Evolutionary conservation across 2,797 vertebrate genomes (phyloP), one percentile per base, ranked within the genome.

Genomic region (Clarias laeviceps): DNA sequence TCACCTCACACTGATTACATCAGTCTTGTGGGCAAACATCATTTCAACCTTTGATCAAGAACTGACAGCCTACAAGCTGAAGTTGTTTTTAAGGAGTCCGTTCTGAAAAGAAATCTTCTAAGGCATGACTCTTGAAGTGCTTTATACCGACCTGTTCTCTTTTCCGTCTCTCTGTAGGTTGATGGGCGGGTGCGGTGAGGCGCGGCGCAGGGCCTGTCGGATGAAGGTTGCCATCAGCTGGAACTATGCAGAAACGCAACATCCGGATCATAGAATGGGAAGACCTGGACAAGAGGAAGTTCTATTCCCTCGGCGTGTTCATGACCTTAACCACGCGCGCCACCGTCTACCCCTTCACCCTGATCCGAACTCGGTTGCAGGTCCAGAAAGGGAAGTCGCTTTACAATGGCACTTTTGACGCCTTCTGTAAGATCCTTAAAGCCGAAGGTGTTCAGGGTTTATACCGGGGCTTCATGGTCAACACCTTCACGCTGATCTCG

Each of bases 211-310:
- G 40, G 68, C 82, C 83, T 80, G 77, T 73, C 45, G 22, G 37
- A 69, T 72, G 84, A 73, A 85, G 82, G 82, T 68, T 34, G 80
- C 54, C n/a, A 11, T 50, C 87, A 34, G 82, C 65, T 27, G 88
- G 69, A 90, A 92, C 85, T 79, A 92, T 92, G 92, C 93, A 95
- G 92, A 95, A 96, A 88, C 94, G 97, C 81, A 99, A 97, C 94
- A 97, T 99, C 91, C 97, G 96, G 94, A 99, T 99, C 94, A 99
- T 99, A 0, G 98, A 99, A 91, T 99, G 98, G 98, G 98, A 99
- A 88, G 97, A 99, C 92, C 94, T 99, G 91, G 98, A 99, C 95
- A 99, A 99, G 89, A 96, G 94, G 92, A 99, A 99, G 86, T 99
- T 99, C 94, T 99, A 99, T 3, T 96, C 97, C 0, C 94, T 99